phyloP scores from a whole-genome alignment of 2,797 vertebrate species.

The Aeoliscus strigatus region DNA sequence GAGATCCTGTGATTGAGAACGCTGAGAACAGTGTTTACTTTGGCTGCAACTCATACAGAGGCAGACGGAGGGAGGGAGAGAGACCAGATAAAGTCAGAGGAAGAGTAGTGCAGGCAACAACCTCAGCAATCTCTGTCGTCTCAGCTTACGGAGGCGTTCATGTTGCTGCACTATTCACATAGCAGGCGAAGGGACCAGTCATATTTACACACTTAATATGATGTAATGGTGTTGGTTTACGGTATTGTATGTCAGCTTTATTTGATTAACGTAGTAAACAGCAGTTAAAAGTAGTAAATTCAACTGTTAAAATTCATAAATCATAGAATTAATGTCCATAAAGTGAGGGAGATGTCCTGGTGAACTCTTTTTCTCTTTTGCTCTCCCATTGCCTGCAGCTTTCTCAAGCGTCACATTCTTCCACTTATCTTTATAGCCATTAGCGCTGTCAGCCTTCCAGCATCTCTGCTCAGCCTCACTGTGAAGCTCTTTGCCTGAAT shows the following conservation, averaged over 20 bases:
- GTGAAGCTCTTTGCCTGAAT: constrained; percentile 57
- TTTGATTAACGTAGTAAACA: constrained; percentile 46
- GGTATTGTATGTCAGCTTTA: constrained; percentile 37
- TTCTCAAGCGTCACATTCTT: constrained; percentile 71
- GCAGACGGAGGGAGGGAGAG: constrained; percentile 32
- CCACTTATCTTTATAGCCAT: constrained; percentile 81
- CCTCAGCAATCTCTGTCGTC: constrained; percentile 26
- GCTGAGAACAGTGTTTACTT: constrained; percentile 51
- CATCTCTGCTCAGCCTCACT: constrained; percentile 76
- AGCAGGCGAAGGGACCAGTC: constrained; percentile 39
- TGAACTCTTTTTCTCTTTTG: constrained; percentile 69
- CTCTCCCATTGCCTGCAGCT: constrained; percentile 69
- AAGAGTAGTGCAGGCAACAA: constrained; percentile 14
- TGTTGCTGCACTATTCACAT: constrained; percentile 28
- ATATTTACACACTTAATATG: constrained; percentile 27
- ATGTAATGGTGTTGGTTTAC: constrained; percentile 38
- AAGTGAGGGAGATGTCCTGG: constrained; percentile 62
- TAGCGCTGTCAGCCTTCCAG: constrained; percentile 72
- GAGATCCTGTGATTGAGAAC: constrained; percentile 70
- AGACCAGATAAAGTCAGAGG: constrained; percentile 22
- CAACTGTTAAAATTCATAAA: constrained; percentile 65
- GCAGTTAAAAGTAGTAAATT: constrained; percentile 55
- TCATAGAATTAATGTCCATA: constrained; percentile 45
- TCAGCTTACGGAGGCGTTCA: constrained; percentile 25
- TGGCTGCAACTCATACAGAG: constrained; percentile 52